Evolutionary conservation across 2,797 vertebrate species (phyloP).

Genomic region (Sebastes aleutianus): DNA sequence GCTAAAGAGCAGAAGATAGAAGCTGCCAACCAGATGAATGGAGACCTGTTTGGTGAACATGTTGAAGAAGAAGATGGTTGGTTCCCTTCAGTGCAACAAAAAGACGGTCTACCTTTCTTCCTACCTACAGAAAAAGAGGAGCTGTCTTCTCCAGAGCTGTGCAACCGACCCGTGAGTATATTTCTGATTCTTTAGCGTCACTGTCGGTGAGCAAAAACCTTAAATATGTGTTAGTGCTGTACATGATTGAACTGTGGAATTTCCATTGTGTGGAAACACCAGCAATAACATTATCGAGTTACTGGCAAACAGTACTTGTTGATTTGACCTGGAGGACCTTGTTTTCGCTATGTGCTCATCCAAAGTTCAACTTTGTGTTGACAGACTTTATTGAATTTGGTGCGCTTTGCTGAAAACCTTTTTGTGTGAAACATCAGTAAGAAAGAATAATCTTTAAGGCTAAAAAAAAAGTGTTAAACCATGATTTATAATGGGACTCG

Average conservation of each 20-base stretch:
- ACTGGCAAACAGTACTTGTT: conserved; percentile 50
- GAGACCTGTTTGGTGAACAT: conserved; percentile 40
- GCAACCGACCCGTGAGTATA: conserved; percentile 89
- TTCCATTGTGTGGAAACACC: background rate
- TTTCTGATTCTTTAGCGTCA: background rate
- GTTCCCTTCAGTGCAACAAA: conserved; percentile 65
- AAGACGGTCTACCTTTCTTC: conserved; percentile 77
- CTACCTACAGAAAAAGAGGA: conserved; percentile 86
- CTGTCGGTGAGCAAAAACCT: background rate
- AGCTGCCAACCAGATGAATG: conserved; percentile 72
- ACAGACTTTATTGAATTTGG: conserved; percentile 52
- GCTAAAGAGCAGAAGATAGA: conserved; percentile 88
- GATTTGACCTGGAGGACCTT: conserved; percentile 50
- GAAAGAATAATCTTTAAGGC: background rate
- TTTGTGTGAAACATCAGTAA: conserved; percentile 18
- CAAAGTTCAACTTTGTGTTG: conserved; percentile 73
- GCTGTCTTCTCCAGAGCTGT: conserved; percentile 91
- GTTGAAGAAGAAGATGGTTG: conserved; percentile 55
- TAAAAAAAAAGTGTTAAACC: background rate
- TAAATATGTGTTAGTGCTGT: background rate
- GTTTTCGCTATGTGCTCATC: conserved; percentile 34
- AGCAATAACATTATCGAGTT: conserved; percentile 12
- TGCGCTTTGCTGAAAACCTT: conserved; percentile 12
- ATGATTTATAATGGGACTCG: background rate
- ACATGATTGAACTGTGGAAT: background rate